These are phyloP conservation scores for Sitta europaea DNA, from an alignment of 2,113 vertebrate genomes.

Conservation along the genomic window DNA sequence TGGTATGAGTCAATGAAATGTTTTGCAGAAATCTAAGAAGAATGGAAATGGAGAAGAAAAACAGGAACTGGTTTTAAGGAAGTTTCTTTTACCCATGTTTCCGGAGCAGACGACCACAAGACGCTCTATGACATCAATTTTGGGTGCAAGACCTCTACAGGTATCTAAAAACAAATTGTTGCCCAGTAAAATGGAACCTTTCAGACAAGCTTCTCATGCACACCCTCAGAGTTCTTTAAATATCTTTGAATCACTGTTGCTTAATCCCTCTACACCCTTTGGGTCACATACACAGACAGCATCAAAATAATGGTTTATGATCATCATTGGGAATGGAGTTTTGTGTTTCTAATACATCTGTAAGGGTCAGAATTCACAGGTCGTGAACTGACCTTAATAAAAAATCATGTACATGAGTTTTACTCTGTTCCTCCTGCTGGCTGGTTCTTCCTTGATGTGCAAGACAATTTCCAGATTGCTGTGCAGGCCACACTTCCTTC, in stretches of 20 bases:
- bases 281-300: neutral
- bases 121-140: neutral
- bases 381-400: neutral
- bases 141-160: neutral
- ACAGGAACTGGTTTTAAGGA: slow-evolving; percentile 40
- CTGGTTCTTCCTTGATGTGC: neutral
- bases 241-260: neutral
- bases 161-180: neutral
- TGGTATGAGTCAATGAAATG: neutral
- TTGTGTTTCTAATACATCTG: neutral
- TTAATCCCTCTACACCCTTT: neutral
- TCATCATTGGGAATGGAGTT: rapidly evolving
- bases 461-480: neutral
- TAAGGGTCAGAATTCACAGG: neutral
- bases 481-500: neutral
- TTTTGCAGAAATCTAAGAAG: neutral
- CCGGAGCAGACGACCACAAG: slow-evolving; percentile 44
- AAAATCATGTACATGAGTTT: neutral
- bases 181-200: neutral
- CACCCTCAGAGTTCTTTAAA: neutral
- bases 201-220: neutral
- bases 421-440: neutral
- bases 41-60: slow-evolving; percentile 23
- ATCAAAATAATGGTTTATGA: neutral
- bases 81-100: slow-evolving; percentile 6